Base-by-base conservation (phyloP, 2,797 vertebrate genomes). In the Notolepis coatsorum region DNA sequence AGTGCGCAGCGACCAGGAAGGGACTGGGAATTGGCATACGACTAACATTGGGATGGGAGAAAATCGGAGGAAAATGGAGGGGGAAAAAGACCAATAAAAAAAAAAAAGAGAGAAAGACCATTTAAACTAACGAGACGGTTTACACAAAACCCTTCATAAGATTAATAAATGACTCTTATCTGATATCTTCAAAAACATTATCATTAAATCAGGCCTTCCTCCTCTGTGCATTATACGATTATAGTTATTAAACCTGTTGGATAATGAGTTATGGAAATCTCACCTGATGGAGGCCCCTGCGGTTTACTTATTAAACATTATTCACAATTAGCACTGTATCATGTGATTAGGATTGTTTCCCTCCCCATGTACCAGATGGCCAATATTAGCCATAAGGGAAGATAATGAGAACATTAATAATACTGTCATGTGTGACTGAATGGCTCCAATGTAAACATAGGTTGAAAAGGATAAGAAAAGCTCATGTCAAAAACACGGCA, bases 241-340 rank as follows among this genome's bases (percentile, higher is more conserved):
- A 87, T 47, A 74, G 78, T 82, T 83, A 88, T 85, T 88, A 86
- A 85, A 88, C 60, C 70, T 72, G 68, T 58, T 46, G 61, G 61
- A 80, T 84, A 84, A 88, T 82, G 79, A 87, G 73, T 80, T 85
- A 73, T 81, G 82, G 75, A 86, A 83, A 87, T 81, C 65, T 61
- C 71, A 47, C 75, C 72, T 80, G 54, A 33, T 66, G 66, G 84
- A 71, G 74, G 74, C 77, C 33, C 74, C 74, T 70, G 70, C 61
- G 25, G 37, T 24, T 43, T 55, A 67, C 56, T 75, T 68, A 56
- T 82, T 82, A 72, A 76, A 68, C 72, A 80, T 84, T 54, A 68
- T 75, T 83, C 65, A 75, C 81, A 76, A 85, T 88, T 82, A 79
- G 65, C 70, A 72, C 46, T 58, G 81, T 67, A 69, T 58, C 76